Evolutionary conservation across 2,888 invertebrate genomes (phyloP), one percentile per base, ranked within the genome.

Genomic region (Drosophila prostipennis): DNA sequence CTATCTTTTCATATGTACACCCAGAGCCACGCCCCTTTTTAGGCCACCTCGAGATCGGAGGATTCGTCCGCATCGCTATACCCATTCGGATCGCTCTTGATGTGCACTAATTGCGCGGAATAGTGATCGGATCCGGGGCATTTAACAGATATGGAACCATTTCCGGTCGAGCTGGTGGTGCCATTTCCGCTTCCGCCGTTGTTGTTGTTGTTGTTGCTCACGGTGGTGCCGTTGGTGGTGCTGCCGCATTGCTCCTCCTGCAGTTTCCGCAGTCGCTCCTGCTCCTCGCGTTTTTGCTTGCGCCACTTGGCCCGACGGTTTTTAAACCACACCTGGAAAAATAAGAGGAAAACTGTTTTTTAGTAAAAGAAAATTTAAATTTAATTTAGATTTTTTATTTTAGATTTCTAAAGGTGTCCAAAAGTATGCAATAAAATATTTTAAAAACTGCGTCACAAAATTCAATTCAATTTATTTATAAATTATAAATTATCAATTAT

Each of bases 271-370:
- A 96, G 93, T 68, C 96, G 93, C 92, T 96, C 96, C 92, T 96
- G 95, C 91, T 96, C 95, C 91, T 96, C 98, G 2, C 98, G 95
- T 91, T 98, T 98, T 91, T 98, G 98, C 90, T 98, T 98, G 79
- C 98, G 95, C 98, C 98, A 98, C 93, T 98, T 98, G 80, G 98
- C 98, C 40, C 98, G 94, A 19, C 98, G 94, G 91, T 98, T 98
- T 93, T 98, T 98, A 93, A 98, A 98, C 98, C 98, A 98, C 11
- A 98, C 98, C 98, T 98, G 93, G 67, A 68, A 77, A 64, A 57
- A 46, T 11, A 42, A 34, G 74, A 78, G 74, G 78, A 68, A 10
- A n/a, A 45, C 6, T 5, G 1, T 3, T 3, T 13, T 6, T 58
- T 23, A 58, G 10, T 34, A 23, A 0, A 2, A 16, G 11, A 8